Conservation (phyloP, 2,113 vertebrate species). For the Mustelus asterias region DNA sequence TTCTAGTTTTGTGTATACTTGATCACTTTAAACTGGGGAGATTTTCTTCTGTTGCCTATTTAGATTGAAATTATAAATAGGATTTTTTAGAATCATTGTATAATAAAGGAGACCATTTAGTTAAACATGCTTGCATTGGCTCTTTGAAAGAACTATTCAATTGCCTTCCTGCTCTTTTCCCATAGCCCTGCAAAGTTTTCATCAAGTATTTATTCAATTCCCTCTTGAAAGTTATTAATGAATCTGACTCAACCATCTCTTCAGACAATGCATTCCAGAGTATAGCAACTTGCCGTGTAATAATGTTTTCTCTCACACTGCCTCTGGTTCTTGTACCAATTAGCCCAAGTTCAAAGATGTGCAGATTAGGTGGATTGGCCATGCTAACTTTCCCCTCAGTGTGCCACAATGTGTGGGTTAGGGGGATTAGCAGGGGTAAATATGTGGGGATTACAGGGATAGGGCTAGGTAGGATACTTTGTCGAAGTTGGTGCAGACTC, state of each 20-base stretch:
- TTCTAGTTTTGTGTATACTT: background rate
- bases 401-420: too few relatives aligned
- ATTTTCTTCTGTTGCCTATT: background rate
- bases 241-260: background rate
- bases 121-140: background rate
- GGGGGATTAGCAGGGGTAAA: too few relatives aligned
- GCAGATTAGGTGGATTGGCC: too few relatives aligned
- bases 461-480: too few relatives aligned
- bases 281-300: background rate
- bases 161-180: background rate
- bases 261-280: background rate
- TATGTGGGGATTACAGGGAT: too few relatives aligned
- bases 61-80: background rate
- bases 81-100: background rate
- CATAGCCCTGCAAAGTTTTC: background rate
- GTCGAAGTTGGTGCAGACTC: too few relatives aligned
- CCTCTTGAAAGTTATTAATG: background rate
- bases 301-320: background rate
- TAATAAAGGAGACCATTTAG: background rate
- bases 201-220: background rate
- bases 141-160: background rate
- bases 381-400: too few relatives aligned
- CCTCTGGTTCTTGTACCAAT: background rate
- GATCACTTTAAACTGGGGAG: background rate
- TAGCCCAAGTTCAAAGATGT: too few relatives aligned